Percentiles rank a stretch among this genome's conserved stretches.
phyloP scores from a whole-genome alignment of 2,797 vertebrate species.

The Morelia viridis region DNA sequence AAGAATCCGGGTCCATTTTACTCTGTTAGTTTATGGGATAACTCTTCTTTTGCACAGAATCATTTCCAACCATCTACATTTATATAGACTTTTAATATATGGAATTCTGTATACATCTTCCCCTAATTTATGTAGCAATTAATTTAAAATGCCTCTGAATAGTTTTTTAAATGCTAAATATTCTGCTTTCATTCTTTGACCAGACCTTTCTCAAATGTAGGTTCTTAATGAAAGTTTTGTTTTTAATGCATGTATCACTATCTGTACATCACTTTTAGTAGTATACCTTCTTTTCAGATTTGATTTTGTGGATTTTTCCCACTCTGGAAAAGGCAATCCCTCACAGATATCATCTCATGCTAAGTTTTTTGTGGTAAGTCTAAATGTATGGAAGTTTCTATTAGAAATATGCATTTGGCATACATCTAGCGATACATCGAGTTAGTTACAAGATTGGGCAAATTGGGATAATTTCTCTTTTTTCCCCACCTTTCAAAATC shows the following conservation, averaged over 20 bases:
- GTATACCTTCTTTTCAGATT: background rate
- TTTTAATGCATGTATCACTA: background rate
- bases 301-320: background rate
- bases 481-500: constrained; percentile 7
- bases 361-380: too few relatives aligned
- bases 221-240: background rate
- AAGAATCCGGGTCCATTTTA: background rate
- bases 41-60: background rate
- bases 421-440: too few relatives aligned
- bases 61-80: background rate
- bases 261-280: background rate
- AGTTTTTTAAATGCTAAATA: background rate
- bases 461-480: constrained; percentile 9
- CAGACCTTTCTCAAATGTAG: background rate
- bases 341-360: too few relatives aligned
- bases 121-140: background rate
- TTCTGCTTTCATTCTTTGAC: background rate
- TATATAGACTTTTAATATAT: background rate
- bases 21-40: background rate
- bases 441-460: background rate
- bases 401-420: background rate
- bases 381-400: background rate
- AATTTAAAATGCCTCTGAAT: background rate
- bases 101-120: background rate
- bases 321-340: too few relatives aligned